Evolutionary conservation across 1,140 invertebrate genomes (phyloP), one percentile per base, ranked within the genome.

Genomic region (Camponotus vicinus): DNA sequence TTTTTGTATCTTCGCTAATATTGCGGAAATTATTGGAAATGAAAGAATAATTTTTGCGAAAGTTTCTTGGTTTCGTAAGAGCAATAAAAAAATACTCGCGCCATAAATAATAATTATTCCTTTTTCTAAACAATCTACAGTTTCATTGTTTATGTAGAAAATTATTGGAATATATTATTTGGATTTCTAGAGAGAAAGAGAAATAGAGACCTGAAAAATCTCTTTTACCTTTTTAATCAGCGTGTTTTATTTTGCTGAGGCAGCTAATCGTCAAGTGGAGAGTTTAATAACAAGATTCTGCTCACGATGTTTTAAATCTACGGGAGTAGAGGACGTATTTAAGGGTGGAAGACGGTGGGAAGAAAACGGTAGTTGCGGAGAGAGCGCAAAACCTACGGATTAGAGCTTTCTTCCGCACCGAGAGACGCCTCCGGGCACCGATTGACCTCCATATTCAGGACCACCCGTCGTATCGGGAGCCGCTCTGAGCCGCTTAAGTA

Each of bases 371-470:
- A 52, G 21, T 75, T 75, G 55, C 27, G 73, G 77, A 85, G 59
- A 80, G 73, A 77, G 69, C 73, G 82, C 63, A 84, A 75, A 89
- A 88, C 86, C 87, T 88, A 86, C 77, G 91, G 92, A 92, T 92
- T 93, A 91, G 90, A 89, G 91, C 63, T 89, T 92, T 92, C 91
- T 92, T 93, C 86, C 89, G 88, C 78, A 86, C 59, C 27, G 64
- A 85, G 45, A 70, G 64, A 78, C 87, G 90, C 88, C 86, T 89
- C 61, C 63, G 76, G 92, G 71, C 85, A 86, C 92, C 90, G 89
- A 92, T 92, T 91, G 92, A 92, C 92, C 92, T 93, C 89, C 91
- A 92, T 92, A 91, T 93, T 92, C 89, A 71, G 86, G 78, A 80
- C 88, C 84, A 77, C 45, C 86, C 85, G 69, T 63, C 69, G 85